Evolutionary conservation across 1,140 invertebrate genomes (phyloP), one percentile per base, ranked within the genome.

Genomic region (Scaptodrosophila lebanonensis): DNA sequence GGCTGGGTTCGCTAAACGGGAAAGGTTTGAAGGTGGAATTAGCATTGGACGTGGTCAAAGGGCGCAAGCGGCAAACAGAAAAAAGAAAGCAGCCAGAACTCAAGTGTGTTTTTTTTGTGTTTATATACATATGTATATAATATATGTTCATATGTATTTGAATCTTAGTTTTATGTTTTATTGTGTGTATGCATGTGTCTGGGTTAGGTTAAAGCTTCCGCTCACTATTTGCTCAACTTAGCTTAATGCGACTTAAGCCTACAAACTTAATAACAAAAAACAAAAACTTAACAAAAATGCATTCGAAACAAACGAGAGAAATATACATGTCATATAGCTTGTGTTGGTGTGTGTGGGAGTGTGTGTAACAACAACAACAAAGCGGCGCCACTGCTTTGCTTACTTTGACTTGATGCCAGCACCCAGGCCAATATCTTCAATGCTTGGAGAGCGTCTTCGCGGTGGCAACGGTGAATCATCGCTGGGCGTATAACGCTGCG

Each of bases 141-240:
- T 57, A 88, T 88, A 52, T 90, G 84, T n/a, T 88, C 89, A 1
- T 90, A 89, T 54, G 90, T 89, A 9, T 47, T 43, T 13, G 9
- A 29, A 40, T 49, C 32, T 54, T 45, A 18, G 40, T 45, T 54
- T 50, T 63, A 40, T 52, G 47, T 57, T 32, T 65, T 45, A 57
- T 49, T 40, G 22, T 48, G 17, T 56, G 38, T 53, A 22, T 36
- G n/a, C 15, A 33, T 45, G 57, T 62, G 30, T 43, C 57, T 66
- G 38, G 72, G 15, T 53, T 35, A 45, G 35, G 56, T 42, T 42
- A 27, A 40, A 27, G 43, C 49, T 65, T 70, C 53, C 51, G 42
- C 40, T 64, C 54, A 60, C 13, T 52, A 47, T 13, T 51, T 36
- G 36, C 20, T 42, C 42, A 20, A 3, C 61, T 64, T 71, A 71